Conservation (phyloP, 2,888 invertebrate genomes). For the Blastobasis lacticolella region DNA sequence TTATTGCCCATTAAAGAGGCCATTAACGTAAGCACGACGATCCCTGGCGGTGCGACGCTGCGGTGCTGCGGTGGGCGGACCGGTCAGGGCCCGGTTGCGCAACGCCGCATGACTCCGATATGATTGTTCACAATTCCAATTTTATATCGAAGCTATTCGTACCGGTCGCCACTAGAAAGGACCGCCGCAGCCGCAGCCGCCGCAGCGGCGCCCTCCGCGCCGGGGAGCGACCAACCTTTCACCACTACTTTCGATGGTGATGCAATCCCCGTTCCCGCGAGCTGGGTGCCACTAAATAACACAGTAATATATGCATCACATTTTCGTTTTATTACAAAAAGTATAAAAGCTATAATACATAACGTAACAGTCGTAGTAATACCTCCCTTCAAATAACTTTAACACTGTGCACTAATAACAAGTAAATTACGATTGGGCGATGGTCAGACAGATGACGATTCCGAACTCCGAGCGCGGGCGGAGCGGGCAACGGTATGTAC, state of each 20-base stretch:
- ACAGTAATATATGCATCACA: slow-evolving; percentile 48
- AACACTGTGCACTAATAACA: slow-evolving; percentile 71
- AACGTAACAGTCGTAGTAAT: slow-evolving; percentile 68
- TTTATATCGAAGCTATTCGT: slow-evolving; percentile 40
- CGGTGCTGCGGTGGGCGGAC: slow-evolving; percentile 7
- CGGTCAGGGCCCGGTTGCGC: slow-evolving; percentile 23
- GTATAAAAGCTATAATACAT: slow-evolving; percentile 67
- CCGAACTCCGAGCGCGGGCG: slow-evolving; percentile 22
- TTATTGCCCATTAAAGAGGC: slow-evolving; percentile 47
- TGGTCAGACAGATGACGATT: slow-evolving; percentile 32
- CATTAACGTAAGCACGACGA: slow-evolving; percentile 27
- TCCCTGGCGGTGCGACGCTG: slow-evolving; percentile 12
- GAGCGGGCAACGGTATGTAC: slow-evolving; percentile 51
- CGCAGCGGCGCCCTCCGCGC: slow-evolving; percentile 27
- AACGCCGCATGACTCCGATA: slow-evolving; percentile 33
- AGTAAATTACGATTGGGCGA: slow-evolving; percentile 52
- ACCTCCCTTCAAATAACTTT: slow-evolving; percentile 56
- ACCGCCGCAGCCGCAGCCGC: slow-evolving; percentile 24
- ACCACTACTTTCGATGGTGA: slow-evolving; percentile 61
- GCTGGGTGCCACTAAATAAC: slow-evolving; percentile 38
- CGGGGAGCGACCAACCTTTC: slow-evolving; percentile 46
- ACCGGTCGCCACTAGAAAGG: slow-evolving; percentile 45
- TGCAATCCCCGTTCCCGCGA: slow-evolving; percentile 38
- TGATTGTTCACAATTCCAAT: slow-evolving; percentile 44
- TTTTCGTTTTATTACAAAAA: slow-evolving; percentile 61